Percentiles rank a stretch among this genome's conserved stretches.
Evolutionary conservation across 2,797 vertebrate genomes (phyloP).

Genomic region (Rachycentron canadum): DNA sequence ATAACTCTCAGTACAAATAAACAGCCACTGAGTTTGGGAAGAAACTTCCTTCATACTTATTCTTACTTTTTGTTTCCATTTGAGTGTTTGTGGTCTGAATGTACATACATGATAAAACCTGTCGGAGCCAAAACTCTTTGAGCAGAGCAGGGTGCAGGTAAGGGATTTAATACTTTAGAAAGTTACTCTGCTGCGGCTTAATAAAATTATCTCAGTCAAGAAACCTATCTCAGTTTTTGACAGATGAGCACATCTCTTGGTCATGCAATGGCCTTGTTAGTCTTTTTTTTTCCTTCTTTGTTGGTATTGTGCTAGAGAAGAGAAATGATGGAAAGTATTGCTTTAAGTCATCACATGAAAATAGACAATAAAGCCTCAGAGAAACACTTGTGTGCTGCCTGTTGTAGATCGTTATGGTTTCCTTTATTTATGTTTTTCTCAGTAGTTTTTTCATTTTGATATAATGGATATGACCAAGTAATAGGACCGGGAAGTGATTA

Average conservation of each 20-base stretch:
- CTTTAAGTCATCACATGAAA: conserved; percentile 72
- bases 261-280: conserved; percentile 56
- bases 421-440: not conserved
- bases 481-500: not conserved
- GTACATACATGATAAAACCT: conserved; percentile 69
- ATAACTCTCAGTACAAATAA: conserved; percentile 19
- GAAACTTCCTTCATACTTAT: conserved; percentile 39
- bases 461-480: not conserved
- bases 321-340: conserved; percentile 57
- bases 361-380: conserved; percentile 80
- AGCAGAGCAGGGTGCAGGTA: conserved; percentile 32
- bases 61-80: conserved; percentile 26
- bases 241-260: conserved; percentile 48
- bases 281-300: conserved; percentile 59
- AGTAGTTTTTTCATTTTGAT: not conserved
- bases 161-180: conserved; percentile 44
- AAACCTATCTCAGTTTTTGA: conserved; percentile 35
- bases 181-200: conserved; percentile 33
- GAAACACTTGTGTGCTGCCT: conserved; percentile 41
- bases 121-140: conserved; percentile 49
- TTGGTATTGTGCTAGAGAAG: conserved; percentile 70
- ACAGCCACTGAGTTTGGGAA: conserved; percentile 28
- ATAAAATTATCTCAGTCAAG: conserved; percentile 29
- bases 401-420: not conserved
- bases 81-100: conserved; percentile 64